phyloP scores from a whole-genome alignment of 37 sponge, comb jelly and placozoan species.

The Aphrocallistes beatrix region DNA sequence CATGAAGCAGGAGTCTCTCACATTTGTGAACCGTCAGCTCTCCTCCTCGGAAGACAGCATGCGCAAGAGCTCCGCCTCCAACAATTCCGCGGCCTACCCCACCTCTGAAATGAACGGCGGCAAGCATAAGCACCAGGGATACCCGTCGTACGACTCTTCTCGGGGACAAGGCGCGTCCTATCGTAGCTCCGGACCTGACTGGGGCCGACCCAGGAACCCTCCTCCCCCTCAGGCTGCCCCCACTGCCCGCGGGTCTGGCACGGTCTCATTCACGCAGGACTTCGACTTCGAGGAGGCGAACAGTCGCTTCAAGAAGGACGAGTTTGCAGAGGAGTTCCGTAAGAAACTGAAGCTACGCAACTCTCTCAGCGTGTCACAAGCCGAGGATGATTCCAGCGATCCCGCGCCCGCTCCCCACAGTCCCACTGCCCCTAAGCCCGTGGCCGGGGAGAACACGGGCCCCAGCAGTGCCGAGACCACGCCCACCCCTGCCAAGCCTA shows the following conservation, averaged over 20 bases:
- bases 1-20: neutral
- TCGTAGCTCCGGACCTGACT: neutral
- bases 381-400: neutral
- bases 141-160: neutral
- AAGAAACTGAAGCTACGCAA: constrained; percentile 34
- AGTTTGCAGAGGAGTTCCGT: constrained; percentile 69
- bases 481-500: neutral
- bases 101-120: neutral
- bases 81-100: neutral
- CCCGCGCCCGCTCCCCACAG: neutral
- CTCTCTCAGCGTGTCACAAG: neutral
- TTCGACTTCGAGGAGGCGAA: constrained; percentile 97
- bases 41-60: neutral
- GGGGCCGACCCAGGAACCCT: neutral
- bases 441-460: neutral
- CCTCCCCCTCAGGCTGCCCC: neutral
- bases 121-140: neutral
- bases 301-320: constrained; percentile 74
- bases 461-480: neutral
- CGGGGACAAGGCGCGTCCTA: neutral
- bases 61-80: neutral
- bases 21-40: neutral
- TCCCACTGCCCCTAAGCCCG: neutral
- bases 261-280: constrained; percentile 36
- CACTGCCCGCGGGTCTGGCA: neutral